Percentiles rank a stretch among this genome's conserved stretches.
Conservation (phyloP, 2,113 vertebrate genomes). For the Jacana jacana region DNA sequence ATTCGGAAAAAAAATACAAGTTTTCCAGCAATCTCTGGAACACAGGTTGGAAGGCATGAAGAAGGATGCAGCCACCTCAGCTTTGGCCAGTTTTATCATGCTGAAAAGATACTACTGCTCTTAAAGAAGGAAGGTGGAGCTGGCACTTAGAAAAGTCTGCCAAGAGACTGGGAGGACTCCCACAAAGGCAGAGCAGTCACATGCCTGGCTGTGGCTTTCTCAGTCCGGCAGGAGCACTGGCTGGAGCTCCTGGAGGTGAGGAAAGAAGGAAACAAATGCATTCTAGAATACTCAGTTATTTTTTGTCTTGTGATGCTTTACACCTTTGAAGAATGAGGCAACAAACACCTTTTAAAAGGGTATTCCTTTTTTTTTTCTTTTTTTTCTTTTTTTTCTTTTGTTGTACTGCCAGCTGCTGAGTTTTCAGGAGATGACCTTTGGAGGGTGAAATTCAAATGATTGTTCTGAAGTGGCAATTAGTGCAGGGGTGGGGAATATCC, state of each 20-base stretch:
- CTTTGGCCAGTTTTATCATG: neutral
- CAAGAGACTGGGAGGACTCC: neutral
- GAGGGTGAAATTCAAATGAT: neutral
- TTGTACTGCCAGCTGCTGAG: neutral
- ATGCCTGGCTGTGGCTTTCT: neutral
- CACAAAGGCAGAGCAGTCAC: neutral
- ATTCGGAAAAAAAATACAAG: neutral
- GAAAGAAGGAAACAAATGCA: neutral
- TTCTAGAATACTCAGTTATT: neutral
- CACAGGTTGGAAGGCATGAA: neutral
- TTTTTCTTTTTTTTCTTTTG: neutral
- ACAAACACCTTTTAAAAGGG: no score
- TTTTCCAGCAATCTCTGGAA: neutral
- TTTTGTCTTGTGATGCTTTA: neutral
- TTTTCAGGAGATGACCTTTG: neutral
- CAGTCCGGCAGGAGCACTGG: neutral
- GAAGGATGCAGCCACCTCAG: neutral
- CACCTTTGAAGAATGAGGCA: neutral
- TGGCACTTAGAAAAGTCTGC: fast-evolving
- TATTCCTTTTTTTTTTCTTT: no score
- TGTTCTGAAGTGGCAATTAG: neutral
- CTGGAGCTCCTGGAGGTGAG: neutral
- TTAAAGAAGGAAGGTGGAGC: neutral
- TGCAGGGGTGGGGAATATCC: neutral
- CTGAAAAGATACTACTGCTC: neutral